phyloP scores from a whole-genome alignment of 2,888 invertebrate species.

The Blastobasis lacticolella region DNA sequence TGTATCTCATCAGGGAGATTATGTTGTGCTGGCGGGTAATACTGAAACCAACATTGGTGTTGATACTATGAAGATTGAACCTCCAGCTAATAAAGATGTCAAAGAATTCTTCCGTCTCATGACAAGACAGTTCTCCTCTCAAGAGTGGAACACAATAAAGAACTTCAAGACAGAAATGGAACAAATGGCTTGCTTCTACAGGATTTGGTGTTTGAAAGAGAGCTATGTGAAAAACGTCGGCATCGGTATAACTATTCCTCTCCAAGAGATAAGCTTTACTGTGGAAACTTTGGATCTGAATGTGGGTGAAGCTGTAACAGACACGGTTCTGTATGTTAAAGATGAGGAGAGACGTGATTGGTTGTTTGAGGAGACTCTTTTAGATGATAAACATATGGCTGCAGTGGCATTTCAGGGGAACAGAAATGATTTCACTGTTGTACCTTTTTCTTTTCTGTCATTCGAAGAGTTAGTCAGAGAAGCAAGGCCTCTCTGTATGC shows the following conservation, averaged over 20 bases:
- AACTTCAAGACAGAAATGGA: slow-evolving; percentile 70
- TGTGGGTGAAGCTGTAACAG: slow-evolving; percentile 57
- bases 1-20: slow-evolving; percentile 93
- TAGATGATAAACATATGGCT: slow-evolving; percentile 85
- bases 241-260: slow-evolving; percentile 85
- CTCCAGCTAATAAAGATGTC: slow-evolving; percentile 79
- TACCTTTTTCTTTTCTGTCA: slow-evolving; percentile 68
- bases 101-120: slow-evolving; percentile 92
- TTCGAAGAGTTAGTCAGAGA: slow-evolving; percentile 76
- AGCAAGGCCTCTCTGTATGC: slow-evolving; percentile 49
- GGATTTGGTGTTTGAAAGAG: slow-evolving; percentile 96
- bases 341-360: slow-evolving; percentile 75
- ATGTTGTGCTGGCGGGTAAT: slow-evolving; percentile 86
- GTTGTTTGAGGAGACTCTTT: slow-evolving; percentile 88
- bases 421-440: slow-evolving; percentile 20
- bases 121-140: slow-evolving; percentile 84
- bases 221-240: slow-evolving; percentile 95
- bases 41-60: slow-evolving; percentile 76
- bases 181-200: slow-evolving; percentile 86
- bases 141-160: slow-evolving; percentile 87
- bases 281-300: slow-evolving; percentile 71
- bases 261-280: slow-evolving; percentile 84
- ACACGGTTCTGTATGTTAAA: slow-evolving; percentile 79
- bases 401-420: slow-evolving; percentile 78
- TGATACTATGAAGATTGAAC: slow-evolving; percentile 93